phyloP scores from a whole-genome alignment of 2,113 vertebrate genomes.

The Pseudorhombus dupliciocellatus region DNA sequence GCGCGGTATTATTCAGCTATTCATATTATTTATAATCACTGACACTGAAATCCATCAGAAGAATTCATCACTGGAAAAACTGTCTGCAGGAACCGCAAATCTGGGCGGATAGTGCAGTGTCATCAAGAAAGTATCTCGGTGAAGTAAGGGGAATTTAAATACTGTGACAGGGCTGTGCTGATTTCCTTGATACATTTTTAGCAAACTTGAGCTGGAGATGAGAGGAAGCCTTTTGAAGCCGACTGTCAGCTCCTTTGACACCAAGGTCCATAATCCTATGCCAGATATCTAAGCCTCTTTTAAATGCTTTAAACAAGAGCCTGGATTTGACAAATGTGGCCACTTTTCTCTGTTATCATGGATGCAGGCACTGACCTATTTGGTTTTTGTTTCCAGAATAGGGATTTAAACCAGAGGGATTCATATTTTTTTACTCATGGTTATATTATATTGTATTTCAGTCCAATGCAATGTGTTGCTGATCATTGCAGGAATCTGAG shows the following conservation, averaged over 20 bases:
- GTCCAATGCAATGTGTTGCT: background rate
- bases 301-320: conserved; percentile 38
- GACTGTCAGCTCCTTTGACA: conserved; percentile 33
- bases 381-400: conserved; percentile 22
- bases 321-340: background rate
- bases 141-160: conserved; percentile 41
- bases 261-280: conserved; percentile 36
- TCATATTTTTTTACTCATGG: conserved; percentile 1
- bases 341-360: conserved; percentile 8
- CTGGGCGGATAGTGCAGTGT: conserved; percentile 29
- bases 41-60: background rate
- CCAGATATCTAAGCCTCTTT: conserved; percentile 34
- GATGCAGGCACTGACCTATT: conserved; percentile 18
- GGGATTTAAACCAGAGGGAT: conserved; percentile 15
- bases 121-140: conserved; percentile 32
- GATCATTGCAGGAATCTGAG: background rate
- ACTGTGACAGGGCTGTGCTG: conserved; percentile 20
- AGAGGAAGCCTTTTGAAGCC: conserved; percentile 16
- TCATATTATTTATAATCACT: conserved; percentile 13
- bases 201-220: conserved; percentile 14
- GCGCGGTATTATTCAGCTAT: background rate
- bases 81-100: background rate
- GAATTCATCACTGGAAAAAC: conserved; percentile 1
- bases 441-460: background rate
- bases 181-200: conserved; percentile 38